Evolutionary conservation across 2,888 invertebrate species (phyloP).

Genomic region (Lasioglossum vierecki): DNA sequence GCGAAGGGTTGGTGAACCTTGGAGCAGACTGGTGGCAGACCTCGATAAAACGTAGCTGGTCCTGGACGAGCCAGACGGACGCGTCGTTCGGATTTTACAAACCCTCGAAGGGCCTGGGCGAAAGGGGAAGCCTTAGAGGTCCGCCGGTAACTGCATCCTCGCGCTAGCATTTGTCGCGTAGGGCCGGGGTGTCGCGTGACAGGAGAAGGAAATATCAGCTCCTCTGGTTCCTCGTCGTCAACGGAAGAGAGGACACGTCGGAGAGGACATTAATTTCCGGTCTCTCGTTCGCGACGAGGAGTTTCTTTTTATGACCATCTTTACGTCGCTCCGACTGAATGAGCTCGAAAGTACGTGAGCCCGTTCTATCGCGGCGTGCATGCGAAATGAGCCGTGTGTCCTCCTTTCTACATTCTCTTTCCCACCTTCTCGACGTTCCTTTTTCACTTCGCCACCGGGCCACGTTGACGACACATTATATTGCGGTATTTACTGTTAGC

Average conservation of each 20-base stretch:
- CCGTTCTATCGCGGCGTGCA: slow-evolving; percentile 41
- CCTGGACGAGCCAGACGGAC: not conserved
- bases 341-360: slow-evolving; percentile 64
- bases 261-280: slow-evolving; percentile 68
- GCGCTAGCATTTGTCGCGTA: slow-evolving; percentile 30
- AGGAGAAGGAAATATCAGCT: slow-evolving; percentile 33
- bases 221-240: slow-evolving; percentile 2
- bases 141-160: slow-evolving; percentile 11
- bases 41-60: slow-evolving; percentile 1
- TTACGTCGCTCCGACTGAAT: slow-evolving; percentile 61
- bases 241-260: slow-evolving; percentile 47
- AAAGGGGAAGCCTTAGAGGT: slow-evolving; percentile 26
- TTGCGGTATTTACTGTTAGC: slow-evolving; percentile 1
- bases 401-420: not conserved
- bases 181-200: slow-evolving; percentile 25
- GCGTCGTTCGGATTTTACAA: slow-evolving; percentile 27
- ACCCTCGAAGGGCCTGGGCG: not conserved
- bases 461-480: slow-evolving; percentile 44
- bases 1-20: not conserved
- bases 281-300: slow-evolving; percentile 55
- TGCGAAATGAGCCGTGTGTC: slow-evolving; percentile 43
- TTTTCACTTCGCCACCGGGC: slow-evolving; percentile 1
- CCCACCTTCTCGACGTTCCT: not conserved
- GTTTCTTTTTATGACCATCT: slow-evolving; percentile 62
- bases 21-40: not conserved